Base-by-base conservation (phyloP, 2,888 invertebrate species). In the Sarcophaga subvicina region DNA sequence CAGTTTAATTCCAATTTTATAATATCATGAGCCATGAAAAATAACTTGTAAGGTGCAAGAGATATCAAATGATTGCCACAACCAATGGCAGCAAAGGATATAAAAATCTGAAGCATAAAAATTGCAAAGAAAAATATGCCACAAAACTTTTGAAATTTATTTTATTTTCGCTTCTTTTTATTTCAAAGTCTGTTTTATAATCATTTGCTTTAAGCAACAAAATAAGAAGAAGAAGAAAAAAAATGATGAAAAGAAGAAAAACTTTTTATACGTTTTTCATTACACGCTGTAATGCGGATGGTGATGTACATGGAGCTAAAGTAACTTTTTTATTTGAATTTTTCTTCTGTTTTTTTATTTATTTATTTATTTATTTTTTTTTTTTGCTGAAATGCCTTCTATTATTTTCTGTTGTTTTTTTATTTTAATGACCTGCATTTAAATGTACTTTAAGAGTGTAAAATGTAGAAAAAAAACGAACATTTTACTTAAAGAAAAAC, bases 381-480 rank as follows among this genome's bases (percentile, higher is more conserved):
- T 66, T 77, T 67, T 17, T 80, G 69, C 25, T 69, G 22, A 70
- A 70, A 45, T 54, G 14, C 54, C 54, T 54, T 54, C 54, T 54
- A 14, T 45, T 45, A n/a, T 62, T 22, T 62, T 49, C 66, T 45
- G 72, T 22, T 22, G 22, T 45, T 47, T 47, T 81, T 80, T 77
- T 69, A 63, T 63, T 80, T 75, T 71, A 80, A 77, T 83, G 83
- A 72, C 83, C 67, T 75, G 71, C 54, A 83, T 78, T 54, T 63
- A 76, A 72, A 54, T 11, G 14, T 59, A 79, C 25, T 45, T 73
- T 25, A n/a, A n/a, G 37, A 70, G 63, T 37, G 54, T 37, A 73
- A 80, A 80, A 20, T 64, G 59, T n/a, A 75, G 49, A 69, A 63
- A 4, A 49, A 80, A 49, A 63, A 4, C 22, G 2, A 37, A 37